phyloP scores from a whole-genome alignment of 2,888 invertebrate species.

The Anorthoa munda region DNA sequence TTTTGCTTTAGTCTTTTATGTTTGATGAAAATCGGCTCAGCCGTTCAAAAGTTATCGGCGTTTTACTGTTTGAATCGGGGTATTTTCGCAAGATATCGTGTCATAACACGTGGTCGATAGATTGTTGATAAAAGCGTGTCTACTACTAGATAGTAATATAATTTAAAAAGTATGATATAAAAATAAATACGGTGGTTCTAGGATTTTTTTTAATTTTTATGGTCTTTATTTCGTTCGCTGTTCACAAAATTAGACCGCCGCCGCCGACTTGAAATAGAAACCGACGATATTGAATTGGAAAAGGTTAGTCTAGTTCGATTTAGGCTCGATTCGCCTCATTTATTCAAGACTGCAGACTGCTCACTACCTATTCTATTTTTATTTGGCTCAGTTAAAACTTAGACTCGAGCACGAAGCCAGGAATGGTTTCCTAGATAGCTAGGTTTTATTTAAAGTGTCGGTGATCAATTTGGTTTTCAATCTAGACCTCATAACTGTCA shows the following conservation, averaged over 20 bases:
- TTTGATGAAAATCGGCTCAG: too few relatives aligned
- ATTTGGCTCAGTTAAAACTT: constrained; percentile 12
- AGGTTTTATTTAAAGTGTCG: constrained; percentile 5
- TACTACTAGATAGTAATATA: too few relatives aligned
- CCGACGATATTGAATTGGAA: not conserved
- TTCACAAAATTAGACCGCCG: constrained; percentile 18
- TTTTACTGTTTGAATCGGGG: too few relatives aligned
- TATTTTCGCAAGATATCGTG: too few relatives aligned
- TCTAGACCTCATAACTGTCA: constrained; percentile 31
- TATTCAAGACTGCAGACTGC: constrained; percentile 42
- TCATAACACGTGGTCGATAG: too few relatives aligned
- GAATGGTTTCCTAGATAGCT: not conserved
- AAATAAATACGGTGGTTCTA: too few relatives aligned
- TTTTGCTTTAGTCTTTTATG: too few relatives aligned
- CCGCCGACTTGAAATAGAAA: constrained; percentile 11
- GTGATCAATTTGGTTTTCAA: constrained; percentile 16
- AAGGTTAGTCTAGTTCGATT: constrained; percentile 11
- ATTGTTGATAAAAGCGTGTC: too few relatives aligned
- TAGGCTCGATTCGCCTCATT: constrained; percentile 10
- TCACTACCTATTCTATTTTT: constrained; percentile 40
- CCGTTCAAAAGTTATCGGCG: too few relatives aligned
- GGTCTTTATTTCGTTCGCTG: not conserved
- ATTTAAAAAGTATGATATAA: too few relatives aligned
- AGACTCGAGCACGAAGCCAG: not conserved
- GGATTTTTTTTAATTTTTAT: too few relatives aligned